Conservation (phyloP, 2,797 vertebrate species). For the Vireo griseus region DNA sequence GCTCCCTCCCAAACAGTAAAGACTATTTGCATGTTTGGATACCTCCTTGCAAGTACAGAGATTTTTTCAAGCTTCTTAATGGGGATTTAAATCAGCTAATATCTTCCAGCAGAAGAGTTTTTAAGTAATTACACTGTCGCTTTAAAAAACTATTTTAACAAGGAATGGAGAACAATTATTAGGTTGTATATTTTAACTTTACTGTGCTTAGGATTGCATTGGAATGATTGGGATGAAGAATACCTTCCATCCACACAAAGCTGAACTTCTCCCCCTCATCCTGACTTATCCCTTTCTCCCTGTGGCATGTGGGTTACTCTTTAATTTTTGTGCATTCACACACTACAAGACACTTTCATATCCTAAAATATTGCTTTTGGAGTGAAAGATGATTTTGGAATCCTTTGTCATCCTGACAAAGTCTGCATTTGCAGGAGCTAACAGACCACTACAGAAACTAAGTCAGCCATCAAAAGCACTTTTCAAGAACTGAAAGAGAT, state of each 20-base stretch:
- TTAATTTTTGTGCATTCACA: neutral
- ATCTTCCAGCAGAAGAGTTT: neutral
- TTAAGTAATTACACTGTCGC: accelerated
- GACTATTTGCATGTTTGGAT: neutral
- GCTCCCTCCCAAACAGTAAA: neutral
- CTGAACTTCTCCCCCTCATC: neutral
- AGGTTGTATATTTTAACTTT: neutral
- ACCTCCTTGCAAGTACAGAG: neutral
- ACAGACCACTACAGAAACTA: neutral
- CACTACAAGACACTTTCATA: neutral
- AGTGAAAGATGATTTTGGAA: neutral
- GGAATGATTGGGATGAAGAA: neutral
- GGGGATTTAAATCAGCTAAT: neutral
- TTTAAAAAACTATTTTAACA: neutral
- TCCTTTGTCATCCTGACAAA: neutral
- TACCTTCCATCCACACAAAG: accelerated
- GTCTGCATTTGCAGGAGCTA: neutral
- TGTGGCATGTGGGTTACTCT: accelerated
- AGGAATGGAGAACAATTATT: accelerated
- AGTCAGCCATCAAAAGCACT: neutral
- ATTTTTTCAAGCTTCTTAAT: neutral
- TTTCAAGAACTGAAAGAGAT: neutral
- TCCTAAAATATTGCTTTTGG: neutral
- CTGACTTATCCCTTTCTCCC: neutral
- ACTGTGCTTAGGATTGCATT: accelerated